Evolutionary conservation across 2,113 vertebrate genomes (phyloP).

Genomic region (Odocoileus hemionus): DNA sequence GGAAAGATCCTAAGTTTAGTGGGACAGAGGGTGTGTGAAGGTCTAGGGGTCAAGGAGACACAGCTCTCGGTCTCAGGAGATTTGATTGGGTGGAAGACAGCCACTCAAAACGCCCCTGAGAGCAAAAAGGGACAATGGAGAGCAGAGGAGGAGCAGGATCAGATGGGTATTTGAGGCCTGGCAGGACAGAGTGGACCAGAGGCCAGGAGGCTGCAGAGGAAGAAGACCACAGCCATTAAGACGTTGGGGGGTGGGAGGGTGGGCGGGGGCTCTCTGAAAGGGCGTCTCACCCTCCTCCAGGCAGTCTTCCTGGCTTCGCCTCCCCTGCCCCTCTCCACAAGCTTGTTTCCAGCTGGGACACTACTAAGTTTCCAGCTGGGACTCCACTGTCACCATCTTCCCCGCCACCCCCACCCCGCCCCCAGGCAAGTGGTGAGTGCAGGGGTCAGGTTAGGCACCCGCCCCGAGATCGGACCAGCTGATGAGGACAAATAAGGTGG

Average conservation of each 20-base stretch:
- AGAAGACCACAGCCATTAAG: background rate
- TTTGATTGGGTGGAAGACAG: background rate
- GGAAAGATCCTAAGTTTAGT: background rate
- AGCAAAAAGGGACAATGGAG: background rate
- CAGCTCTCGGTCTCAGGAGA: background rate
- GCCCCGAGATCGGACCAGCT: background rate
- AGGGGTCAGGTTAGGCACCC: background rate
- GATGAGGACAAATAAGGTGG: background rate
- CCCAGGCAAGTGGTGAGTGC: background rate
- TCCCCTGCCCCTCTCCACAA: background rate
- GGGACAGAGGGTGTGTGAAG: background rate
- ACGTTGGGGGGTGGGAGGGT: too few relatives aligned
- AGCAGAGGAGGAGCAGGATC: background rate
- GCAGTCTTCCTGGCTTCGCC: conserved; percentile 27
- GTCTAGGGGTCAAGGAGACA: background rate
- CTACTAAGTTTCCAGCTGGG: background rate
- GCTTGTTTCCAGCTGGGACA: background rate
- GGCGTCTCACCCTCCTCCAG: background rate
- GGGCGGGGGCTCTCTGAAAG: background rate
- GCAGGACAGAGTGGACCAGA: background rate
- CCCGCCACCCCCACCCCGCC: background rate
- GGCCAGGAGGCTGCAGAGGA: background rate
- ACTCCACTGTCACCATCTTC: background rate
- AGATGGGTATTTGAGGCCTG: background rate
- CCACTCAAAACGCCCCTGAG: background rate